phyloP scores from a whole-genome alignment of 1,140 invertebrate species.

The Stenopsyche tienmushanensis region DNA sequence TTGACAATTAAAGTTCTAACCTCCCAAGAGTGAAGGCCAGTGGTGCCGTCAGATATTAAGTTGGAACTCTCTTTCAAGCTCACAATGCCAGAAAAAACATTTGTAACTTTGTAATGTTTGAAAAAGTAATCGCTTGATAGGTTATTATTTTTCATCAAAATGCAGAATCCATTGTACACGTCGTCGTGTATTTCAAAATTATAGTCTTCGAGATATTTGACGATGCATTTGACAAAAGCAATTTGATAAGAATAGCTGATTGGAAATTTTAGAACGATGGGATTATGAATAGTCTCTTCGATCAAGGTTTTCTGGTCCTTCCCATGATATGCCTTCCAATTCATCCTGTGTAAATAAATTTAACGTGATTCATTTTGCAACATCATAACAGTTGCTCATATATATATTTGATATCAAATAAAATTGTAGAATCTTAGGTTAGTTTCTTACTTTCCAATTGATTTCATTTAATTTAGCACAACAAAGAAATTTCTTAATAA shows the following conservation, averaged over 20 bases:
- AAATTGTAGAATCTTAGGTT: neutral
- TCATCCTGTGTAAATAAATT: neutral
- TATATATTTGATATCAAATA: neutral
- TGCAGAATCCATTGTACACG: conserved; percentile 51
- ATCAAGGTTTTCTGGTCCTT: conserved; percentile 49
- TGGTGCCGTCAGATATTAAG: conserved; percentile 60
- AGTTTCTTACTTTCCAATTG: neutral
- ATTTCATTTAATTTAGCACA: neutral
- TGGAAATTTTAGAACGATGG: conserved; percentile 49
- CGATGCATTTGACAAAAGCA: conserved; percentile 53
- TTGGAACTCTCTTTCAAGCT: conserved; percentile 56
- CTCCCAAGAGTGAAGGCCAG: conserved; percentile 60
- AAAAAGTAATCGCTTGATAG: conserved; percentile 46
- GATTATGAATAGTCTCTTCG: conserved; percentile 49
- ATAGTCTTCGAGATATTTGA: conserved; percentile 49
- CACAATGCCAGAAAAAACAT: conserved; percentile 43
- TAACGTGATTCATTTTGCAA: conserved; percentile 7
- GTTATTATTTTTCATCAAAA: conserved; percentile 44
- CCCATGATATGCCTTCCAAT: conserved; percentile 22
- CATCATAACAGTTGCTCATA: neutral
- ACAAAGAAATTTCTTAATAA: neutral
- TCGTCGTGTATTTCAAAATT: conserved; percentile 49
- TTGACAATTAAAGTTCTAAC: conserved; percentile 42
- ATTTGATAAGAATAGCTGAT: conserved; percentile 53
- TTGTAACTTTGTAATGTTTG: conserved; percentile 52